These are phyloP conservation scores for Haemorhous mexicanus DNA, from an alignment of 2,113 vertebrate species.

Conservation along the genomic window DNA sequence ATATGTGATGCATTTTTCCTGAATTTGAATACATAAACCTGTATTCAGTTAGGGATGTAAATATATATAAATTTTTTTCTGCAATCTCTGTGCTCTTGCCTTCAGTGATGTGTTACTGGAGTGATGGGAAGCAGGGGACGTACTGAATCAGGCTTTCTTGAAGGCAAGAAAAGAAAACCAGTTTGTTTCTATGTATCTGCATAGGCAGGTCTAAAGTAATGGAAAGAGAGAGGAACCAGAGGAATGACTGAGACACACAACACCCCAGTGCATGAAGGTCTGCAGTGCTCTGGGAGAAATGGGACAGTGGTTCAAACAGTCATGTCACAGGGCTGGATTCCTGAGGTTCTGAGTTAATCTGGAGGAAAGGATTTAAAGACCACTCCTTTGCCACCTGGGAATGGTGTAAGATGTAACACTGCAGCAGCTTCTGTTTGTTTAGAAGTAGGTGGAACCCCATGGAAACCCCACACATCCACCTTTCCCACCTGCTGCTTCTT, in stretches of 20 bases:
- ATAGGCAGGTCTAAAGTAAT: conserved; percentile 18
- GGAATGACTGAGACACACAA: not conserved
- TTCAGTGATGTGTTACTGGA: conserved; percentile 12
- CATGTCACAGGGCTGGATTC: not conserved
- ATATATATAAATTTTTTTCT: conserved; percentile 1
- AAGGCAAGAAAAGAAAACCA: conserved; percentile 43
- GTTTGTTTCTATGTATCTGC: not conserved
- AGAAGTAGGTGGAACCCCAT: not conserved
- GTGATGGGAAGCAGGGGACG: not conserved
- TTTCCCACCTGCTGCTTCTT: not conserved
- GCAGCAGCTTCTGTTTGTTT: not conserved
- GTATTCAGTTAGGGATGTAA: conserved; percentile 47
- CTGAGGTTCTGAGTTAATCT: not conserved
- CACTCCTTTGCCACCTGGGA: not conserved
- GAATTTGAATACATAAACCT: not conserved
- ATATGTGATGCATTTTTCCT: conserved; percentile 35
- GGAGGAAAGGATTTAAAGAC: not conserved
- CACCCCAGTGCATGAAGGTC: not conserved
- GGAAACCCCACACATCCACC: rapidly evolving
- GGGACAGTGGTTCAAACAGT: not conserved
- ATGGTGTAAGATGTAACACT: not conserved
- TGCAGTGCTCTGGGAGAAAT: not conserved
- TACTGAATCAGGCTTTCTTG: conserved; percentile 3
- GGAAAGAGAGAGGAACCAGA: not conserved
- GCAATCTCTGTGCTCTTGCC: conserved; percentile 42